phyloP scores from a whole-genome alignment of 2,113 vertebrate species.

The Ptilorrhoa leucosticta region DNA sequence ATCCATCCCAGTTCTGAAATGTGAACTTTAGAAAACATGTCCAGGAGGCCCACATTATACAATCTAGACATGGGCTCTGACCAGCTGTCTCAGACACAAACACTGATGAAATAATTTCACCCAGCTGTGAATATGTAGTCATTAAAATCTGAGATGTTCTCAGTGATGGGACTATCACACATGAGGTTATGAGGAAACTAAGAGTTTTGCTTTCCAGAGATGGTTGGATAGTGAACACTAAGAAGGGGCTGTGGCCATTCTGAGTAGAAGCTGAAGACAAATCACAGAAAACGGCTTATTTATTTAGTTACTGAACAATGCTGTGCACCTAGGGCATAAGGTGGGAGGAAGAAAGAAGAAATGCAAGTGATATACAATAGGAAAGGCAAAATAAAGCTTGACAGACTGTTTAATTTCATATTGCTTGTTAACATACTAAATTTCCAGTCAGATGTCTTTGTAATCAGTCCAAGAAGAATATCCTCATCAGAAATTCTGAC shows the following conservation, averaged over 20 bases:
- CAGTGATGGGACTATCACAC: not conserved
- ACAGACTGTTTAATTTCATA: not conserved
- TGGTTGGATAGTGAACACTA: not conserved
- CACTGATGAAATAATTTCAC: not conserved
- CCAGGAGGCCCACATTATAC: fast-evolving
- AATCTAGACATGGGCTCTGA: not conserved
- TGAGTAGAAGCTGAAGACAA: not conserved
- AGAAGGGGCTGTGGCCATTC: not conserved
- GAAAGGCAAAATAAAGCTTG: not conserved
- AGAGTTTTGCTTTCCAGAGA: not conserved
- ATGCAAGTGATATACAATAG: not conserved
- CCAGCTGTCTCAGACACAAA: not conserved
- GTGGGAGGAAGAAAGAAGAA: not conserved
- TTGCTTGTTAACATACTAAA: not conserved
- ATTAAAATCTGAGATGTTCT: not conserved
- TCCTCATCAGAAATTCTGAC: not conserved
- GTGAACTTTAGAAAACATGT: not conserved
- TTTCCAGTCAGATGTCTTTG: not conserved
- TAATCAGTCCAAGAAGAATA: not conserved
- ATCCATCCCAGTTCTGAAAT: not conserved
- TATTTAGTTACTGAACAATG: not conserved
- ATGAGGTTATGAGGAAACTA: not conserved
- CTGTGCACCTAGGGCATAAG: not conserved
- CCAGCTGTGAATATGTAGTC: not conserved
- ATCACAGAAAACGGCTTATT: not conserved